A percentile compares a stretch with the other conserved stretches of the same genome.
Conservation (phyloP, 2,113 vertebrate genomes). For the Emydocephalus ijimae region DNA sequence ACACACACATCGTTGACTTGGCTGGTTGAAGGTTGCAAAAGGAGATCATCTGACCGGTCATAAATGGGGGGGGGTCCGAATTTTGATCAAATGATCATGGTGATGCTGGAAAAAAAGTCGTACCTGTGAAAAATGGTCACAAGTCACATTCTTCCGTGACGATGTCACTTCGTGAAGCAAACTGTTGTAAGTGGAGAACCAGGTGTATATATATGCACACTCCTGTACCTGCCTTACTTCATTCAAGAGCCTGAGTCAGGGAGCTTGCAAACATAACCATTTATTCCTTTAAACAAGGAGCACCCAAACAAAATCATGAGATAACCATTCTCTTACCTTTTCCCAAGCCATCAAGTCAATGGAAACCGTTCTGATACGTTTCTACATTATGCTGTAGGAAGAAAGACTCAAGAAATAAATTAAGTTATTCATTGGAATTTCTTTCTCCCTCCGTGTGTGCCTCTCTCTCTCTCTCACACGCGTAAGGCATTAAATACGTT, state of each 20-base stretch:
- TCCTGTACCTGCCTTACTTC: neutral
- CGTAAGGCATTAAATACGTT: neutral
- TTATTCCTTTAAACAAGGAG: constrained; percentile 1
- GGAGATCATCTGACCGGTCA: rapidly evolving
- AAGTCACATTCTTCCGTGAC: neutral
- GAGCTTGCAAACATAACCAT: constrained; percentile 17
- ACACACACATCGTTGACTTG: neutral
- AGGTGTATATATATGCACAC: neutral
- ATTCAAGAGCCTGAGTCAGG: constrained; percentile 32
- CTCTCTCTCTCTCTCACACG: neutral
- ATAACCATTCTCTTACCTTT: constrained; percentile 53
- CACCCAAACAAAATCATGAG: constrained; percentile 32
- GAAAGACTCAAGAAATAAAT: neutral
- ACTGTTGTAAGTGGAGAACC: neutral
- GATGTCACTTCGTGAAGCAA: neutral
- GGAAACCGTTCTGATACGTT: constrained; percentile 17
- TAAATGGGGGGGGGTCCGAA: neutral
- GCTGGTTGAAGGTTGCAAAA: neutral
- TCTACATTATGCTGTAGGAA: constrained; percentile 34
- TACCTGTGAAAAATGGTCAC: neutral
- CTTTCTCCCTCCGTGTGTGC: rapidly evolving
- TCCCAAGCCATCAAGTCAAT: constrained; percentile 13
- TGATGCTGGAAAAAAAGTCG: neutral
- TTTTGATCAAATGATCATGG: neutral
- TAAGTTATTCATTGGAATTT: neutral